These are phyloP conservation scores for Arnoldichthys spilopterus DNA, from an alignment of 2,797 vertebrate species.

Conservation along the genomic window DNA sequence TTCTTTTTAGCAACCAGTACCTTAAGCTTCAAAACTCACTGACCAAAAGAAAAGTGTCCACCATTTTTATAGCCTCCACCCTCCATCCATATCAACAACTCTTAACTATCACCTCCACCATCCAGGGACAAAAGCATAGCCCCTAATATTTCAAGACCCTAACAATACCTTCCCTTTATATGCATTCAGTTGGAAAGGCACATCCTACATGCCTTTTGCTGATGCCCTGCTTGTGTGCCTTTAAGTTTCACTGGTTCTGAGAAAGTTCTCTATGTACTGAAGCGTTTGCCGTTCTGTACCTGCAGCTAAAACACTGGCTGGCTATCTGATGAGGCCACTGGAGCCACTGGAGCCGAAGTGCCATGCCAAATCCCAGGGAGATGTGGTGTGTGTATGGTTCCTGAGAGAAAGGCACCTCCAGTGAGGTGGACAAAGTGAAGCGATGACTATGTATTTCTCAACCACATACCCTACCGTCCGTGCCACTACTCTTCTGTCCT, in stretches of 20 bases:
- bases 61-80: too few species aligned
- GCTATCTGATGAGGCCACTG: constrained; percentile 83
- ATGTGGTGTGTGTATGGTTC: constrained; percentile 52
- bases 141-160: too few species aligned
- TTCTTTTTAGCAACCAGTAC: too few species aligned
- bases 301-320: constrained; percentile 93
- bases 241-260: neutral
- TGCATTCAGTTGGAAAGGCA: too few species aligned
- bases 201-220: too few species aligned
- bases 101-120: too few species aligned
- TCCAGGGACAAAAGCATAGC: too few species aligned
- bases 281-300: neutral
- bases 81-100: too few species aligned
- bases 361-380: constrained; percentile 50
- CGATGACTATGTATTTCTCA: constrained; percentile 46
- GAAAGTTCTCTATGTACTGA: neutral
- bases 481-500: constrained; percentile 53
- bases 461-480: constrained; percentile 45
- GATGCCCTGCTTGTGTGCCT: too few species aligned
- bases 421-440: constrained; percentile 42
- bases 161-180: too few species aligned
- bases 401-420: constrained; percentile 33
- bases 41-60: too few species aligned
- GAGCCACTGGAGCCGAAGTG: constrained; percentile 47
- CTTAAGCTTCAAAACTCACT: too few species aligned